Percentiles rank a stretch among this genome's conserved stretches.
These are phyloP conservation scores for Poeciliopsis prolifica DNA, from an alignment of 2,113 vertebrate genomes.

Conservation along the genomic window DNA sequence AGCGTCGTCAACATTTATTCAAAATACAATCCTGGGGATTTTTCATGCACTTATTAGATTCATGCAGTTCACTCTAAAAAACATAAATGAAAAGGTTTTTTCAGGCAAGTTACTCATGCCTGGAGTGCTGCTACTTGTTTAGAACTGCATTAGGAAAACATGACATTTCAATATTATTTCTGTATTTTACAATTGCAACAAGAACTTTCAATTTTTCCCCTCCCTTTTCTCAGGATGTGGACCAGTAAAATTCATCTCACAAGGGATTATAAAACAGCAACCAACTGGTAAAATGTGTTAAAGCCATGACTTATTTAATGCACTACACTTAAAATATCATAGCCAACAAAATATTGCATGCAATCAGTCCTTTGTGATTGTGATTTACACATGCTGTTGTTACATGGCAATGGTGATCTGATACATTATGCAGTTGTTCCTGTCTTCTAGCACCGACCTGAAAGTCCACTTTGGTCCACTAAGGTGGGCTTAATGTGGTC, in stretches of 20 bases:
- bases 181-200: background rate
- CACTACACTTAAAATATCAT: too few relatives aligned
- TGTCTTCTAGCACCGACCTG: background rate
- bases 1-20: background rate
- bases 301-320: background rate
- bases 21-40: background rate
- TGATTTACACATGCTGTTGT: background rate
- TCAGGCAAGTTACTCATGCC: background rate
- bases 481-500: slow-evolving; percentile 17
- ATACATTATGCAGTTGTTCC: too few relatives aligned
- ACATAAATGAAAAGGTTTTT: background rate
- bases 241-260: background rate
- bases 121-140: background rate
- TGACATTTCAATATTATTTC: background rate
- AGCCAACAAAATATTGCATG: background rate
- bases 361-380: background rate
- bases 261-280: background rate
- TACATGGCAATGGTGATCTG: background rate
- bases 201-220: background rate
- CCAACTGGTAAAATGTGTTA: background rate
- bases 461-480: slow-evolving; percentile 25
- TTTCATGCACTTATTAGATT: background rate
- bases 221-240: background rate
- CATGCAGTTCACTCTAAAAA: background rate
- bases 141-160: background rate